Evolutionary conservation across 2,888 invertebrate species (phyloP).

Genomic region (Polydesmus complanatus): DNA sequence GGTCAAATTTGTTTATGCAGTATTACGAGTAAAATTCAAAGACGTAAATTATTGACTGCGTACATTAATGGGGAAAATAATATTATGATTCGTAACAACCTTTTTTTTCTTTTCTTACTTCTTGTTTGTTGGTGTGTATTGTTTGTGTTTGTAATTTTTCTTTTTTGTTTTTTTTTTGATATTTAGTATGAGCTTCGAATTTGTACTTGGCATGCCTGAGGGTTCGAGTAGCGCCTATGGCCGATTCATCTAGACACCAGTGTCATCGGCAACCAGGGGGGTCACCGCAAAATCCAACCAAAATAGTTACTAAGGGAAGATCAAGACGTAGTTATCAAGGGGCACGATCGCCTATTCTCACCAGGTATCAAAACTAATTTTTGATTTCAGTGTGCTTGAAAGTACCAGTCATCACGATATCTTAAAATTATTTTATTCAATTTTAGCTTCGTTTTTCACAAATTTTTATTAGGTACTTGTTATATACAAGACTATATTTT

Average conservation of each 20-base stretch:
- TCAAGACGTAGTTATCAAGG: slow-evolving; percentile 8
- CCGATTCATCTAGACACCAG: slow-evolving; percentile 32
- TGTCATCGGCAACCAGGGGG: slow-evolving; percentile 17
- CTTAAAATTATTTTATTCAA: too few species aligned
- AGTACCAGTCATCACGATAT: background rate
- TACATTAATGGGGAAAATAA: too few species aligned
- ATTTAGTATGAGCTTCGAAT: slow-evolving; percentile 11
- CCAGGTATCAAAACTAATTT: slow-evolving; percentile 21
- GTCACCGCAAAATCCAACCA: slow-evolving; percentile 13
- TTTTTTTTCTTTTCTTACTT: background rate
- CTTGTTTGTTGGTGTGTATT: background rate
- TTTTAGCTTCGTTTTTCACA: slow-evolving; percentile 4
- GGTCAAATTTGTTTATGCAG: background rate
- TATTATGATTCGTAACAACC: too few species aligned
- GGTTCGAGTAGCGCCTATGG: slow-evolving; percentile 73
- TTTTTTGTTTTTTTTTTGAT: slow-evolving; percentile 4
- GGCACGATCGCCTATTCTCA: slow-evolving; percentile 25
- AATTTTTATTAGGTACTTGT: too few species aligned
- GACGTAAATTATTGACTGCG: background rate
- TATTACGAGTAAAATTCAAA: background rate
- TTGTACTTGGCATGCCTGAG: slow-evolving; percentile 42
- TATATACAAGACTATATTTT: too few species aligned
- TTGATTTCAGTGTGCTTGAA: background rate
- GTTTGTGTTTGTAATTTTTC: background rate
- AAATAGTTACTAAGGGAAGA: slow-evolving; percentile 9